Conservation (phyloP, 2,888 invertebrate genomes). For the Alentia gelatinosa region DNA sequence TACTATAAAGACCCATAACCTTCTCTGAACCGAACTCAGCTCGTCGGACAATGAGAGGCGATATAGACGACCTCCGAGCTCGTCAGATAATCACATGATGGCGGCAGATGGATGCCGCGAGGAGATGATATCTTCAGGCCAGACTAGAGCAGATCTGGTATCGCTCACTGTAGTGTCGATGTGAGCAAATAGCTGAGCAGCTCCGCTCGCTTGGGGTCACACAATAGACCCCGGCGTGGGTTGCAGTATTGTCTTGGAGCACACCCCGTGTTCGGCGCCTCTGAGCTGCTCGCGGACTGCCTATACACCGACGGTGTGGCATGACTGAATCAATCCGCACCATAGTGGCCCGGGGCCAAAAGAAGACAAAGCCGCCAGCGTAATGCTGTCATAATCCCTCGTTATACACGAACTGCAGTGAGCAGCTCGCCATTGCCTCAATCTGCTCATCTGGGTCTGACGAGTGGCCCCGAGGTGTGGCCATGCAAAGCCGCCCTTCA, state of each 20-base stretch:
- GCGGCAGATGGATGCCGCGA: background rate
- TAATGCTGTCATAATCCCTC: constrained; percentile 30
- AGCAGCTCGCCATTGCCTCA: constrained; percentile 1
- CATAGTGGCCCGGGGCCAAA: background rate
- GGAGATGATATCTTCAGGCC: background rate
- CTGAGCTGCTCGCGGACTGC: background rate
- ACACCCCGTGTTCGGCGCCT: background rate
- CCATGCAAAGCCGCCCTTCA: background rate
- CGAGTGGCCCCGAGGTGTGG: background rate
- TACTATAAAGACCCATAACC: too few species aligned
- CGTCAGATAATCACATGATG: background rate
- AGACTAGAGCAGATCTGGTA: background rate
- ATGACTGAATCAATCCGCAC: constrained; percentile 15
- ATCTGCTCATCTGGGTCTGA: constrained; percentile 11
- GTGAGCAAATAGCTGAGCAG: constrained; percentile 3
- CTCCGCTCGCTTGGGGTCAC: background rate
- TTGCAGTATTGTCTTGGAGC: background rate
- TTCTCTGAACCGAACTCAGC: too few species aligned
- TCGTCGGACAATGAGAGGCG: background rate
- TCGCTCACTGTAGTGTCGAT: background rate
- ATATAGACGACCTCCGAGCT: background rate
- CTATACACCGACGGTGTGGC: background rate
- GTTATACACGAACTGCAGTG: background rate
- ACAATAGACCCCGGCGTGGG: background rate
- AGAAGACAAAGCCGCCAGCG: constrained; percentile 9